Evolutionary conservation across 2,113 vertebrate species (phyloP), one percentile per base, ranked within the genome.

Genomic region (Daubentonia madagascariensis): DNA sequence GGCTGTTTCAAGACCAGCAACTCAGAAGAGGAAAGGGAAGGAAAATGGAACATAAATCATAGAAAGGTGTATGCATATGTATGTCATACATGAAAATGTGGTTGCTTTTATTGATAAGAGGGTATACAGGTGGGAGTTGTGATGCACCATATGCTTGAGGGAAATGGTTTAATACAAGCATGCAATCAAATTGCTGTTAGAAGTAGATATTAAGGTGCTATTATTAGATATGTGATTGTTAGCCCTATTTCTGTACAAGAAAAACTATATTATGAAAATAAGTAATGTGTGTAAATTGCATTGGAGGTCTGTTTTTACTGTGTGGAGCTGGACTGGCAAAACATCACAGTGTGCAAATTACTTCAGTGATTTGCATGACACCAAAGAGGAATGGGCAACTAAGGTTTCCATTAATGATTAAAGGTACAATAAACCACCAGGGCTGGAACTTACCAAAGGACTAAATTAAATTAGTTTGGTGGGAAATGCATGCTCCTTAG

Each of bases 401-500:
- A 81, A 37, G 13, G 28, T 97, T 87, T 91, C 59, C 80, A 61
- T 90, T 90, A 81, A 91, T 65, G 43, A 32, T 83, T 67, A 50
- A 68, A 96, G 30, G 40, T 61, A 68, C 81, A 78, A 5, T 84
- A 78, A 96, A 70, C 7, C 40, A 43, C 16, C 9, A 89, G 48
- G 20, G 35, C 43, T 91, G 1, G 89, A 89, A 80, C 40, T 95
- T 94, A 85, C 2, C 35, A 87, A 89, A 92, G 37, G 86, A 88
- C 61, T 90, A 72, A 91, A 88, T 93, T 90, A 72, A 91, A 88
- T 93, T 83, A 91, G 35, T 97, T 93, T 96, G 25, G 79, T 95
- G 50, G 65, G 45, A 97, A 96, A 96, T 96, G 25, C 5, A 80
- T 79, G 48, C 28, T 40, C 43, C 18, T 94, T 89, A 78, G 13